phyloP scores from a whole-genome alignment of 2,113 vertebrate species.

The Cariama cristata region DNA sequence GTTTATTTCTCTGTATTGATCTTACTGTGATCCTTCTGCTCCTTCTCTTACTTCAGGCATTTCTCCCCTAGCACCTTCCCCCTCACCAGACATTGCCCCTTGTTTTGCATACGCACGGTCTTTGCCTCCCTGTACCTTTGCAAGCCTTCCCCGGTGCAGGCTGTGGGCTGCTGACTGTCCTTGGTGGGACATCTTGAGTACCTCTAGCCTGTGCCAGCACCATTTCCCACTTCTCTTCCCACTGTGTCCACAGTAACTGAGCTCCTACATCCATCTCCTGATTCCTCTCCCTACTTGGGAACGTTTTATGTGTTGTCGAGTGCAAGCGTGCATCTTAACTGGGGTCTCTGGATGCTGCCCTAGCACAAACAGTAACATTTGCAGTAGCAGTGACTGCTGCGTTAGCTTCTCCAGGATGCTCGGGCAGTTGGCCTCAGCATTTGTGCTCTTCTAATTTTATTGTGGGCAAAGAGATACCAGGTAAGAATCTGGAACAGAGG shows the following conservation, averaged over 20 bases:
- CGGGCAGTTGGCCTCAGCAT: background rate
- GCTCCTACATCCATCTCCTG: background rate
- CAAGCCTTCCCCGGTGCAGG: background rate
- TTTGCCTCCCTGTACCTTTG: background rate
- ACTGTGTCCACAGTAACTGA: background rate
- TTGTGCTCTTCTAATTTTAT: background rate
- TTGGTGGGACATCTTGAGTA: background rate
- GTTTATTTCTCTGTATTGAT: background rate
- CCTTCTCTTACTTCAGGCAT: background rate
- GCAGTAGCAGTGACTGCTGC: background rate
- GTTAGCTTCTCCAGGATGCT: background rate
- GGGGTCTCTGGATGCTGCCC: background rate
- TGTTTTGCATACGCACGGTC: fast-evolving
- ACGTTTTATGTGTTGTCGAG: background rate
- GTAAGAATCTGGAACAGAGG: background rate
- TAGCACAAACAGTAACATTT: background rate
- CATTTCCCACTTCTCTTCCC: background rate
- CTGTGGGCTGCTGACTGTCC: background rate
- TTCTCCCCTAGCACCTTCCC: background rate
- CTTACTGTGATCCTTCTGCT: background rate
- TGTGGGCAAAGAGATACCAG: background rate
- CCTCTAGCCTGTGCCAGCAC: no score
- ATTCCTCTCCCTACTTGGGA: background rate
- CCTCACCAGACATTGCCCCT: fast-evolving
- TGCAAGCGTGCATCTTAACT: background rate